Base-by-base conservation (phyloP, 1,140 invertebrate species). In the Drosophila teissieri region DNA sequence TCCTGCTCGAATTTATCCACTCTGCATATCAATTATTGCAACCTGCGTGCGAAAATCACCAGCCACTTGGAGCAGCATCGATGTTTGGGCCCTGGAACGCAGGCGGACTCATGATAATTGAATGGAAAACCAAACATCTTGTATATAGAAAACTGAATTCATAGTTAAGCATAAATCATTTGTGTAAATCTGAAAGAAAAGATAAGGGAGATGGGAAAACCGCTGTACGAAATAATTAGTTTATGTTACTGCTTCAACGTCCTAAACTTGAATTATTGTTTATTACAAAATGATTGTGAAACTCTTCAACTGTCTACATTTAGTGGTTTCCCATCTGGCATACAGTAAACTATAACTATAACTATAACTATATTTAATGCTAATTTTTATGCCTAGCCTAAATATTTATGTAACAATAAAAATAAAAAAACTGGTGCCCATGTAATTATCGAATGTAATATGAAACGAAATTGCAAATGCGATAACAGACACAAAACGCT, bases 341-440 rank as follows among this genome's bases (percentile, higher is more conserved):
- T 48, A 80, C 22, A 55, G 48, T 58, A 54, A 42, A 70, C 48
- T 62, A 67, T n/a, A 19, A 19, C 19, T 19, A 19, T 19, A 68
- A 78, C 69, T 88, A 69, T 58, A 46, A 65, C 67, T 53, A 57
- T 49, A 82, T 60, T 79, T 79, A 88, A 79, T 63, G 58, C 70
- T 88, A 76, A 82, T 83, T 80, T 86, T 48, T 82, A 83, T 83
- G 83, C 78, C 79, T 88, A 86, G 83, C 83, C 70, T 88, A 79
- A 82, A 77, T 53, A 64, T 67, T 85, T 67, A 63, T 65, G 58
- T 65, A 79, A 79, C 76, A 51, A 81, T 81, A 64, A 49, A 69
- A 60, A 42, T n/a, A 53, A 73, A 65, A 53, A 7, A 42, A 24
- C n/a, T n/a, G 48, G 22, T 52, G 56, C 44, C 56, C 34, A 40